These are phyloP conservation scores for Tetramorium bicarinatum DNA, from an alignment of 2,888 invertebrate species.

Conservation along the genomic window DNA sequence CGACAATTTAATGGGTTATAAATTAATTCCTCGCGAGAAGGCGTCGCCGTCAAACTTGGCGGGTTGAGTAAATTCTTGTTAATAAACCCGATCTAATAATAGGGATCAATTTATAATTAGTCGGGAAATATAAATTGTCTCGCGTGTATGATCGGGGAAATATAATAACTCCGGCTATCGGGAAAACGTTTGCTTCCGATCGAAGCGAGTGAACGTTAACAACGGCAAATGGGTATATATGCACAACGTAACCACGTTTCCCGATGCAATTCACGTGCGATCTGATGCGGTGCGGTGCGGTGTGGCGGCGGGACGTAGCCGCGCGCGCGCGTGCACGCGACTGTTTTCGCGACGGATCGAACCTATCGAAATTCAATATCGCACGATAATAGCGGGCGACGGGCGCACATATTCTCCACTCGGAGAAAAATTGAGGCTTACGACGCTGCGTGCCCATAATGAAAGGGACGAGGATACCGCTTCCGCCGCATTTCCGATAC, in stretches of 20 bases:
- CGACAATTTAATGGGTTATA: conserved; percentile 36
- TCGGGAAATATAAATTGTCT: conserved; percentile 29
- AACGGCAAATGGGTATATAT: conserved; percentile 40
- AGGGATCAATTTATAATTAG: conserved; percentile 38
- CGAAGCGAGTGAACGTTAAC: conserved; percentile 28
- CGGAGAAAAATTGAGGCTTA: conserved; percentile 40
- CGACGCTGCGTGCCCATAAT: conserved; percentile 35
- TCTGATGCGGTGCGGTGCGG: neutral
- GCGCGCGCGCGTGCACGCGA: conserved; percentile 1
- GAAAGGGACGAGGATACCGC: conserved; percentile 25
- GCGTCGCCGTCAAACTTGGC: conserved; percentile 20
- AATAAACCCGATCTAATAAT: conserved; percentile 25
- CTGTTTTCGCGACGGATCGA: conserved; percentile 35
- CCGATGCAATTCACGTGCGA: conserved; percentile 44
- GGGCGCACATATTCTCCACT: conserved; percentile 5
- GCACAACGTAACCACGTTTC: conserved; percentile 50
- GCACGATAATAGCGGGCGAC: conserved; percentile 39
- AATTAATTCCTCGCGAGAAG: conserved; percentile 25
- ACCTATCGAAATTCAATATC: conserved; percentile 55
- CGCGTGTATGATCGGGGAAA: neutral
- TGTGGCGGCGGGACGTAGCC: neutral
- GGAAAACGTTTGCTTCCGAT: conserved; percentile 36
- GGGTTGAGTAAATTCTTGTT: neutral
- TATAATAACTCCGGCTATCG: conserved; percentile 18
- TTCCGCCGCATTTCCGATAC: conserved; percentile 40